Base-by-base conservation (phyloP, 2,797 vertebrate species). In the Tapera naevia region DNA sequence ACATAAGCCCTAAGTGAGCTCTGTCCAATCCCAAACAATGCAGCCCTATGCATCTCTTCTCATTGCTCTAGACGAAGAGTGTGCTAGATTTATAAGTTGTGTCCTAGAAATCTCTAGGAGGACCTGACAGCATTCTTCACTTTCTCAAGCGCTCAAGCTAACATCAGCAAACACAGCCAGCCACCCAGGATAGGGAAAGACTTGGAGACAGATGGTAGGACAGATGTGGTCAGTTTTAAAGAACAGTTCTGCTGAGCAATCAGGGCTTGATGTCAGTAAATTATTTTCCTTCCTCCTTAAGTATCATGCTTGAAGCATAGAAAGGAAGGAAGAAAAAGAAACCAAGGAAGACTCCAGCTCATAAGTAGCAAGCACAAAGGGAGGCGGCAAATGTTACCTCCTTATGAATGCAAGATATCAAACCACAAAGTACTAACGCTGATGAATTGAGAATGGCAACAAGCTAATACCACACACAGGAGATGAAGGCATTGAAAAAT, bases 271-370 rank as follows among this genome's bases (percentile, higher is more conserved):
- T 91, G 72, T 39, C 81, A 92, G 41, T 17, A 87, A 87, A 17
- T 57, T 56, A 91, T 54, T 87, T 89, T 79, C 81, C 83, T 91
- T 84, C 50, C 83, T 71, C 53, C 32, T 78, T 57, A 80, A 28
- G 53, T 78, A 89, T 57, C 50, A 74, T 2, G 27, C 23, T 80
- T 88, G 57, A 91, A 93, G 91, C n/a, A 91, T 50, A 91, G 57
- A 86, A 89, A 80, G 66, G 66, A 88, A 92, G 56, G 86, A 92
- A 84, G 58, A 78, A 69, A 94, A 80, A 80, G 46, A 67, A 71
- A 94, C 50, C 61, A 78, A 92, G 70, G 73, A 78, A 72, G 65
- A 71, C 0, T 2, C 33, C 53, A 71, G 45, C 33, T 89, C 41
- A 5, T 18, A 67, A 92, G 24, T 45, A 78, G 61, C 7, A 88